Percentiles rank a stretch among this genome's conserved stretches.
Evolutionary conservation across 2,888 invertebrate species (phyloP).

Genomic region (Timandra comae): DNA sequence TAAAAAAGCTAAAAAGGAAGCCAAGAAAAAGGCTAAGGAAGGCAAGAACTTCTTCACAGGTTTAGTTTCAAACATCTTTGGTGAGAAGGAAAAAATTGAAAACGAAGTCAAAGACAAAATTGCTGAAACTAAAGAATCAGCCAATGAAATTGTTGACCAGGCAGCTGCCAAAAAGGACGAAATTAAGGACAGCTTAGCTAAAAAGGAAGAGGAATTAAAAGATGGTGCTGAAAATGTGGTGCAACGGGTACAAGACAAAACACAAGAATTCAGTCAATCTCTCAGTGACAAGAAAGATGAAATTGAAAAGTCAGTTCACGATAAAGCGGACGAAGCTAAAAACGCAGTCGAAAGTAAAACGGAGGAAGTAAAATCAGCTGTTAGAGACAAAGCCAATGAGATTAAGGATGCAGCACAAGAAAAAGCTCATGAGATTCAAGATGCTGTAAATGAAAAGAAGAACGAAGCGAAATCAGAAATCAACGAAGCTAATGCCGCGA

Average conservation of each 20-base stretch:
- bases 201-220: constrained; percentile 44
- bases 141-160: constrained; percentile 48
- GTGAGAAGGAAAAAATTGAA: constrained; percentile 66
- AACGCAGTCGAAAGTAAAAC: constrained; percentile 27
- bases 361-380: constrained; percentile 30
- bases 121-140: constrained; percentile 52
- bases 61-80: constrained; percentile 62
- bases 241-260: constrained; percentile 34
- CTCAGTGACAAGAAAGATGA: constrained; percentile 32
- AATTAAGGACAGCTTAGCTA: constrained; percentile 37
- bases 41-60: constrained; percentile 66
- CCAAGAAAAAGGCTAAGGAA: constrained; percentile 64
- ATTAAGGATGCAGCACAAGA: constrained; percentile 27
- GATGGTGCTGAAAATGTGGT: constrained; percentile 31
- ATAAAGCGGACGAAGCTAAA: constrained; percentile 32
- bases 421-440: constrained; percentile 20
- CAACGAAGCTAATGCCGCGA: constrained; percentile 16
- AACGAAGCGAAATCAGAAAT: constrained; percentile 17
- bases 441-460: constrained; percentile 22
- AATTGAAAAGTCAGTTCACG: constrained; percentile 32
- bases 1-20: constrained; percentile 50
- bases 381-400: constrained; percentile 34
- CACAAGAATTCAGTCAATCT: constrained; percentile 35
- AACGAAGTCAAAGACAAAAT: constrained; percentile 56
- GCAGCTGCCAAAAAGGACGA: constrained; percentile 51